A percentile compares a stretch with the other conserved stretches of the same genome.
phyloP scores from a whole-genome alignment of 2,113 vertebrate genomes.

The Cephalopterus ornatus region DNA sequence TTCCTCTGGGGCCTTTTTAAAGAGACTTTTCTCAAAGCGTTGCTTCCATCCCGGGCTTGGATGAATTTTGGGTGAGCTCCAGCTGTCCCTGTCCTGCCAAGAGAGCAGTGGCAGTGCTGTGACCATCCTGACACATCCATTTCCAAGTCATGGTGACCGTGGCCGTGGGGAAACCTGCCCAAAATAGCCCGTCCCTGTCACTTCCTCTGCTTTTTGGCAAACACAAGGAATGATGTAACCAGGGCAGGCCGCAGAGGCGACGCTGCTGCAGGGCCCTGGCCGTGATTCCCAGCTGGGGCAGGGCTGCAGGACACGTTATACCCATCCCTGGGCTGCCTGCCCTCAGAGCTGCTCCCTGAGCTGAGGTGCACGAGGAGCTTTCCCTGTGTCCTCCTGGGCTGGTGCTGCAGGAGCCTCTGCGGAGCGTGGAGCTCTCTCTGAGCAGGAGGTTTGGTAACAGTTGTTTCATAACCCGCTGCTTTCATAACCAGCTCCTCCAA shows the following conservation, averaged over 20 bases:
- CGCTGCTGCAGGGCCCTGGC: not conserved
- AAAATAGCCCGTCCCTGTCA: not conserved
- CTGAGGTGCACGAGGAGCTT: not conserved
- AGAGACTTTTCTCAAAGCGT: not conserved
- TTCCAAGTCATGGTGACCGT: not conserved
- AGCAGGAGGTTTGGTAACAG: not conserved
- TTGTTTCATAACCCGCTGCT: not conserved
- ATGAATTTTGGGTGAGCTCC: not conserved
- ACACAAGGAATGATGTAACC: not conserved
- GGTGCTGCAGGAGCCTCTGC: not conserved
- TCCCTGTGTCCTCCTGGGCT: not conserved
- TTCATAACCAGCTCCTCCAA: not conserved
- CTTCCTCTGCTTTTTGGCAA: not conserved
- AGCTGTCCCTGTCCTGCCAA: not conserved
- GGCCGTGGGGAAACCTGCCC: not conserved
- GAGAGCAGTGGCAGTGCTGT: accelerated
- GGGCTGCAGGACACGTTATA: not conserved
- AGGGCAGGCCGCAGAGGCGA: not conserved
- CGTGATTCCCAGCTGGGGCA: not conserved
- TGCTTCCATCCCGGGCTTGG: not conserved
- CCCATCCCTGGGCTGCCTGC: not conserved
- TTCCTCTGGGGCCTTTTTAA: not conserved
- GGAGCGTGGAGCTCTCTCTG: not conserved
- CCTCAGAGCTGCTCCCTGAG: not conserved
- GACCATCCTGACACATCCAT: accelerated